Evolutionary conservation across 2,113 vertebrate genomes (phyloP).

Genomic region (Rhabdomys dilectus): DNA sequence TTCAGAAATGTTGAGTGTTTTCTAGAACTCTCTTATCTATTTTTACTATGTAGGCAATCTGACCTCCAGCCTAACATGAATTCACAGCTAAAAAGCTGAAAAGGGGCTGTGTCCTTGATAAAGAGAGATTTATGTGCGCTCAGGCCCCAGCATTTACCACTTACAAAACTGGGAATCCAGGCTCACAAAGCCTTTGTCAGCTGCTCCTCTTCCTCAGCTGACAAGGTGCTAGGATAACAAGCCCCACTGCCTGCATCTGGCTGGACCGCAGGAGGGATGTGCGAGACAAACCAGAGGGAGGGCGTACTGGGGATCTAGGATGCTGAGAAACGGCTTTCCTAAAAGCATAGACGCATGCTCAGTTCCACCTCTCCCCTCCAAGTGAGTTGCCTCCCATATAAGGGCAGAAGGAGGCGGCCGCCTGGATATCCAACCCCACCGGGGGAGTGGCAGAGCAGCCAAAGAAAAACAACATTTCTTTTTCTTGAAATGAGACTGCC

Average conservation of each 20-base stretch:
- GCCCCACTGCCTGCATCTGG: neutral
- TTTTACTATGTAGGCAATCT: neutral
- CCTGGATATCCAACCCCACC: constrained; percentile 60
- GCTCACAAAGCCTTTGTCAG: neutral
- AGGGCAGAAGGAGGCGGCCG: constrained; percentile 76
- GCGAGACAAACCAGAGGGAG: constrained; percentile 51
- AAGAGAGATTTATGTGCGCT: constrained; percentile 21
- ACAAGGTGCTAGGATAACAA: constrained; percentile 40
- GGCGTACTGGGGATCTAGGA: neutral
- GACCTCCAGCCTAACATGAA: constrained; percentile 40
- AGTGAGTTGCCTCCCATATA: constrained; percentile 70
- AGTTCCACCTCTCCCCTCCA: constrained; percentile 44
- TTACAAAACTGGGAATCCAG: constrained; percentile 26
- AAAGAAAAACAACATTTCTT: constrained; percentile 80
- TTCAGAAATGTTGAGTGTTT: constrained; percentile 17
- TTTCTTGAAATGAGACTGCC: constrained; percentile 73
- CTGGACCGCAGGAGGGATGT: constrained; percentile 39
- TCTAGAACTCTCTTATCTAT: neutral
- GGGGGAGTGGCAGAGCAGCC: constrained; percentile 73
- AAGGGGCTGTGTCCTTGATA: neutral
- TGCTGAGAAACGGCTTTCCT: constrained; percentile 56
- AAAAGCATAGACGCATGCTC: constrained; percentile 75
- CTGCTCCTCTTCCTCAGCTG: constrained; percentile 52
- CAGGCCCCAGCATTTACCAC: neutral
- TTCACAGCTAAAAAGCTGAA: constrained; percentile 19